These are phyloP conservation scores for Arge pagana DNA, from an alignment of 2,888 invertebrate genomes.

Conservation along the genomic window DNA sequence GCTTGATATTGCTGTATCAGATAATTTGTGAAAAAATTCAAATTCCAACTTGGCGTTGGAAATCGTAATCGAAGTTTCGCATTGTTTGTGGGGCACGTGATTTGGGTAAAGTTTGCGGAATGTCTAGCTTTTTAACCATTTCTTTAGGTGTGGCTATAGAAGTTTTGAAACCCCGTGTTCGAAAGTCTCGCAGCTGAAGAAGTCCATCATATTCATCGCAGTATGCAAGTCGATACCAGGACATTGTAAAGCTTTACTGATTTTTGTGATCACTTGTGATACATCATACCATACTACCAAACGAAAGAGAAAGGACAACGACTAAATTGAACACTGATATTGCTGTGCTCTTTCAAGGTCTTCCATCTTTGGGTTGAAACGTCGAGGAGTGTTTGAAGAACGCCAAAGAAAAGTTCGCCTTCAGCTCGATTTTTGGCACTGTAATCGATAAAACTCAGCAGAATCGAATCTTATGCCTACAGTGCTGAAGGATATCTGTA, in stretches of 20 bases:
- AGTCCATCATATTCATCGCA: constrained; percentile 2
- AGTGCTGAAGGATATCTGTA: too few relatives aligned
- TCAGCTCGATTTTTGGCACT: too few relatives aligned
- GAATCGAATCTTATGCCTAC: too few relatives aligned
- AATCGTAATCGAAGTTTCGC: constrained; percentile 6
- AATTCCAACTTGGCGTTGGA: background rate
- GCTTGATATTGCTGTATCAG: constrained; percentile 3
- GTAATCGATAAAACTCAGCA: too few relatives aligned
- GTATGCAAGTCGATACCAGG: constrained; percentile 5
- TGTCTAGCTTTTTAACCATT: constrained; percentile 3
- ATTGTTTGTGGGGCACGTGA: constrained; percentile 1
- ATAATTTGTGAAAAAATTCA: constrained; percentile 9
- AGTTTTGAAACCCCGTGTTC: constrained; percentile 1
- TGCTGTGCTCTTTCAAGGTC: constrained; percentile 10
- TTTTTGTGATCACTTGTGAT: constrained; percentile 8
- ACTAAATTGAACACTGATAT: constrained; percentile 8
- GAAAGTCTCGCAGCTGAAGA: constrained; percentile 4
- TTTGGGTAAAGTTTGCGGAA: constrained; percentile 11
- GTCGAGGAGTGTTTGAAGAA: constrained; percentile 13
- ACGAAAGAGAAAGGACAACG: constrained; percentile 3
- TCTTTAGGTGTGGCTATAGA: background rate
- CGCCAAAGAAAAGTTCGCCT: constrained; percentile 10
- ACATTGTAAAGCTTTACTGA: constrained; percentile 8
- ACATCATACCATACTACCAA: constrained; percentile 11
- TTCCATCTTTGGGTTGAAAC: constrained; percentile 12